Evolutionary conservation across 2,888 invertebrate genomes (phyloP).

Genomic region (Leucozona laternaria): DNA sequence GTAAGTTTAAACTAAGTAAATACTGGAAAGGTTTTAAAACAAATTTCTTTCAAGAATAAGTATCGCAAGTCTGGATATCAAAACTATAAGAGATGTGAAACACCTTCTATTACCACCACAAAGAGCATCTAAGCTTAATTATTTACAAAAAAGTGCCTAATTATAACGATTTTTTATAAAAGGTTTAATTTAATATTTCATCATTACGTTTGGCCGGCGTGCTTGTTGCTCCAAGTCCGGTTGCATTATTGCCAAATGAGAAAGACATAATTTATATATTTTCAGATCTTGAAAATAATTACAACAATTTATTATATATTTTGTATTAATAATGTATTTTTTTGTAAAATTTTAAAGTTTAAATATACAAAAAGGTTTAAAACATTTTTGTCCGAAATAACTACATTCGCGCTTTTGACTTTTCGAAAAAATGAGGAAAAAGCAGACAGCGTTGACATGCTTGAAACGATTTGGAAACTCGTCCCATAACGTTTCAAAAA

Average conservation of each 20-base stretch:
- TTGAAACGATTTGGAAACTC: conserved; percentile 4
- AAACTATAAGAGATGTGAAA: conserved; percentile 76
- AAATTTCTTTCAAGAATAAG: conserved; percentile 74
- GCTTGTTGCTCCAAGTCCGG: conserved; percentile 84
- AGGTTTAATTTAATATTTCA: conserved; percentile 57
- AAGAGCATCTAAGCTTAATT: conserved; percentile 63
- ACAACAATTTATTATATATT: not conserved
- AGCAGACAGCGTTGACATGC: not conserved
- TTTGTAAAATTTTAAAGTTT: not conserved
- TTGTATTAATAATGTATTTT: not conserved
- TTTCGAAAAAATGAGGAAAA: not conserved
- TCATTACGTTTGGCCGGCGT: conserved; percentile 85
- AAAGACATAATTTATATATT: conserved; percentile 80
- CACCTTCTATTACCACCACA: conserved; percentile 74
- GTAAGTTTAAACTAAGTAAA: conserved; percentile 65
- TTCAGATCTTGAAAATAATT: conserved; percentile 12
- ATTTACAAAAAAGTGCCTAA: conserved; percentile 78
- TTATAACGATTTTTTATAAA: not conserved
- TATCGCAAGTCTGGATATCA: conserved; percentile 76
- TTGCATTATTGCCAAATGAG: conserved; percentile 81
- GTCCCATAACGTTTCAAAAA: too few species aligned
- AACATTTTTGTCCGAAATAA: conserved; percentile 4
- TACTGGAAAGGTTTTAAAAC: not conserved
- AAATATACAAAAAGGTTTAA: conserved; percentile 6
- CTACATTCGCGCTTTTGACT: conserved; percentile 23